Base-by-base conservation (phyloP, 1,140 invertebrate genomes). In the Adelges cooleyi region DNA sequence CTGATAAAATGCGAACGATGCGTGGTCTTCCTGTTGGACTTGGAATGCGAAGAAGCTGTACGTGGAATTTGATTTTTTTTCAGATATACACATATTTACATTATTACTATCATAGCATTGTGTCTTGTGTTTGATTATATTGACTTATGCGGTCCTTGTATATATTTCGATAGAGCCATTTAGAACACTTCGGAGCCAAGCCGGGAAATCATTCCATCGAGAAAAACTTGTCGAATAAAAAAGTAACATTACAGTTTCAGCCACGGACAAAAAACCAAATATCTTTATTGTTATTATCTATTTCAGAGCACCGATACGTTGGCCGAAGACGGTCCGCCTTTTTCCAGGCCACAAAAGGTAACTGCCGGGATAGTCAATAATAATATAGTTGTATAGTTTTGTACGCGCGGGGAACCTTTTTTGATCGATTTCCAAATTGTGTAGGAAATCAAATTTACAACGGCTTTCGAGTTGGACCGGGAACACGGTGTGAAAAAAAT, bases 1-100 rank as follows among this genome's bases (percentile, higher is more conserved):
- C 76, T 96, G 56, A 78, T 97, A 25, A 93, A 94, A 73, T 96
- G 92, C 75, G 89, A 95, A 72, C 79, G 90, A 53, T 95, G 91
- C 73, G 85, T 91, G 1, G 91, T 97, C 1, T 95, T 91, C 74
- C 80, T 93, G 27, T 77, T 92, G 36, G 89, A 93, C 73, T 80
- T 88, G 36, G 87, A 92, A 71, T 87, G 86, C 71, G 86, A 87
- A 71, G 89, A 90, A 77, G 86, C 86, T 75, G 89, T 92, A 74
- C 68, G 68, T 66, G 2, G n/a, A 59, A n/a, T 48, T 59, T 52
- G 46, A 42, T 20, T 66, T 56, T 56, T 53, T 53, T 67, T 67
- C 33, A 20, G 22, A 44, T 29, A 36, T 17, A 53, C 17, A 18
- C 38, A 23, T 51, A 13, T 22, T 18, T 38, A n/a, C 20, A 1